Percentiles rank a stretch among this genome's conserved stretches.
These are phyloP conservation scores for Apodemia duryi DNA, from an alignment of 2,888 invertebrate species.

Conservation along the genomic window DNA sequence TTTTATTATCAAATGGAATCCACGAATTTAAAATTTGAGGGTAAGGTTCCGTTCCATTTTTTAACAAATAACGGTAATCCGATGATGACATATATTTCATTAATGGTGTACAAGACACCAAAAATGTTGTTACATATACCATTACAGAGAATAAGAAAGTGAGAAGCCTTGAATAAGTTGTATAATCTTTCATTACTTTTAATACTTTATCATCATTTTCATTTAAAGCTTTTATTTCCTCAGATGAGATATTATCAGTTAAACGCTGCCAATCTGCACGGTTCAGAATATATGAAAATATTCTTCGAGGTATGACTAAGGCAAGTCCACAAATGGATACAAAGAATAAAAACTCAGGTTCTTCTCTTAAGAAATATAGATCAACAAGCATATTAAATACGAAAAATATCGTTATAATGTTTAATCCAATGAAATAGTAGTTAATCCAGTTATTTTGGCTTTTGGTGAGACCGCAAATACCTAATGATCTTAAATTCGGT, in stretches of 20 bases:
- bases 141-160: constrained; percentile 50
- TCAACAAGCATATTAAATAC: constrained; percentile 42
- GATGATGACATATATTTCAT: constrained; percentile 40
- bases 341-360: constrained; percentile 45
- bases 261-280: constrained; percentile 39
- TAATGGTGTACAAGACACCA: constrained; percentile 43
- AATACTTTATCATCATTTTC: constrained; percentile 31
- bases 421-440: constrained; percentile 37
- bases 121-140: constrained; percentile 40
- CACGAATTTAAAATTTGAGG: constrained; percentile 55
- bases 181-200: constrained; percentile 42
- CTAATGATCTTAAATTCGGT: constrained; percentile 50
- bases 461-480: constrained; percentile 50
- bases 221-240: constrained; percentile 42
- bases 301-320: constrained; percentile 41
- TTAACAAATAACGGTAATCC: constrained; percentile 41
- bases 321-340: constrained; percentile 44
- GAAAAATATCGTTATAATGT: constrained; percentile 39
- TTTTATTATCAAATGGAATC: constrained; percentile 56
- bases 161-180: constrained; percentile 43
- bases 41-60: constrained; percentile 41
- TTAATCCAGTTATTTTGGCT: constrained; percentile 39
- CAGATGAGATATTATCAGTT: constrained; percentile 37
- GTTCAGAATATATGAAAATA: constrained; percentile 36
- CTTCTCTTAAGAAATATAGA: constrained; percentile 42